Percentiles rank a stretch among this genome's conserved stretches.
Evolutionary conservation across 2,888 invertebrate genomes (phyloP).

Genomic region (Herminia tarsipennalis): DNA sequence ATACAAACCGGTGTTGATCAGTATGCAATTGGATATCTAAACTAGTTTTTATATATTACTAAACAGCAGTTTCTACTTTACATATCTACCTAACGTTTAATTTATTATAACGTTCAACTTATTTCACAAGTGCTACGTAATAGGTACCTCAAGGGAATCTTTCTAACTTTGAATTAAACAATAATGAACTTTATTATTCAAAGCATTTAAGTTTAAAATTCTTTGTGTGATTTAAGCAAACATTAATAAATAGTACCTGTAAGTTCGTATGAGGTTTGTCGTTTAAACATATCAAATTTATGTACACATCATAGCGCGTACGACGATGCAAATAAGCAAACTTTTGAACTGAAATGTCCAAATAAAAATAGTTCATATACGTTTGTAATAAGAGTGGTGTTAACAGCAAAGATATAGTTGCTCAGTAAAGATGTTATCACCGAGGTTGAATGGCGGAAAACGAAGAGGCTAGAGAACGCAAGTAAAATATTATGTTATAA

Average conservation of each 20-base stretch:
- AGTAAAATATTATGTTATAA: conserved; percentile 35
- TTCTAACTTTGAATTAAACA: conserved; percentile 9
- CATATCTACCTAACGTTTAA: conserved; percentile 9
- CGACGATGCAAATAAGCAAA: conserved; percentile 34
- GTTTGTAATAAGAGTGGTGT: conserved; percentile 22
- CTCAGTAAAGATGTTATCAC: conserved; percentile 53
- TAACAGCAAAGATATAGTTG: conserved; percentile 14
- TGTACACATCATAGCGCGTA: conserved; percentile 43
- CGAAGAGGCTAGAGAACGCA: conserved; percentile 43
- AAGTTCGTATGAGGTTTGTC: conserved; percentile 34
- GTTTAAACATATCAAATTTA: conserved; percentile 48
- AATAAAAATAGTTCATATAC: conserved; percentile 32
- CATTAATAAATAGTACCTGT: conserved; percentile 21
- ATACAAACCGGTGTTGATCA: neutral
- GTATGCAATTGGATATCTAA: neutral
- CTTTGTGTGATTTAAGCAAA: conserved; percentile 6
- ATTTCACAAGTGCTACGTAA: conserved; percentile 30
- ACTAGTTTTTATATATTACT: conserved; percentile 7
- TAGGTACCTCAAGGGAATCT: conserved; percentile 28
- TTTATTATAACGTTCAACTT: conserved; percentile 21
- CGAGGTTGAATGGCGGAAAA: conserved; percentile 60
- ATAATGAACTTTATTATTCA: conserved; percentile 5
- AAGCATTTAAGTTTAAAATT: conserved; percentile 17
- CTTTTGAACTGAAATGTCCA: conserved; percentile 18
- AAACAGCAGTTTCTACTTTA: conserved; percentile 6